Base-by-base conservation (phyloP, 2,888 invertebrate species). In the Morinoia aosen region DNA sequence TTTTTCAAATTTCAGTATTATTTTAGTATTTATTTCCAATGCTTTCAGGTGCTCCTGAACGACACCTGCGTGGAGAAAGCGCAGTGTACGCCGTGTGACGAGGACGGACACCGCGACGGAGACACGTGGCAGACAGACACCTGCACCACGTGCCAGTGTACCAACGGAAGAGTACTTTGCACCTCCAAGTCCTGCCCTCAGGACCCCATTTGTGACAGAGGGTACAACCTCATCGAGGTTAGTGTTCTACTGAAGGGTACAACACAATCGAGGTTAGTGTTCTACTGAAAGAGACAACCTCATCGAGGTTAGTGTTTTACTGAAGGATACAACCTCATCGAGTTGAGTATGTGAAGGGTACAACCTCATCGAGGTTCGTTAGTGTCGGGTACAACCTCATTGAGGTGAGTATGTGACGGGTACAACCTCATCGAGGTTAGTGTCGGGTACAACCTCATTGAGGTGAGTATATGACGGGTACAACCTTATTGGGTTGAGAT, bases 121-220 rank as follows among this genome's bases (percentile, higher is more conserved):
- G 96, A 96, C 48, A 95, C 76, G n/a, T 96, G 96, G 97, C 90
- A 96, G 94, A 96, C 96, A 0, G 98, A 98, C 97, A 98, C 98
- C 88, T 99, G 99, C 97, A 98, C 98, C 0, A 98, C 97, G 48
- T 99, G 99, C 97, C 97, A 97, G 58, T 99, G 99, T 97, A 97
- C 97, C 39, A 40, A 94, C 25, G 96, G 96, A n/a, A 95, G 88
- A 40, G 76, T 95, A 2, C 96, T 96, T 56, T 96, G 97, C 88
- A 96, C 96, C 14, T 96, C 97, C 10, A 96, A 96, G 95, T 97
- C 96, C 25, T 96, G 96, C 93, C 96, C 96, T n/a, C 95, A 95
- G 56, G 96, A 96, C 88, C 96, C 96, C 48, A 94, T 96, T 40
- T 96, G 96, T 95, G 96, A 96, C 91, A 96, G 95, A 64, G 96